Evolutionary conservation across 2,113 vertebrate genomes (phyloP).

Genomic region (Takifugu bimaculatus): DNA sequence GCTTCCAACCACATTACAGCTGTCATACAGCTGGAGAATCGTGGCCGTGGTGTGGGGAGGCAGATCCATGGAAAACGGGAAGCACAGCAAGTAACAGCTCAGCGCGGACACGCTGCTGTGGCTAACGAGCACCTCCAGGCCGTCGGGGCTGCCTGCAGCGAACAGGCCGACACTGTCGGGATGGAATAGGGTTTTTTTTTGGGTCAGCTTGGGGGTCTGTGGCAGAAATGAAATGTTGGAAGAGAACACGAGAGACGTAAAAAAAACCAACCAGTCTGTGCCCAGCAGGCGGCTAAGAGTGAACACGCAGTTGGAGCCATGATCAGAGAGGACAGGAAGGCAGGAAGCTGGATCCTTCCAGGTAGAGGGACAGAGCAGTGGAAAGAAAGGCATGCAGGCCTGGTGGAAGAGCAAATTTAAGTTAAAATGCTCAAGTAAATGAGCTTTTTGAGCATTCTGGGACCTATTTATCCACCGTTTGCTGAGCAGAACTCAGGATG

Average conservation of each 20-base stretch:
- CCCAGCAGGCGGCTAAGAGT: slow-evolving; percentile 62
- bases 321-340: slow-evolving; percentile 58
- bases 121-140: slow-evolving; percentile 37
- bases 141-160: slow-evolving; percentile 27
- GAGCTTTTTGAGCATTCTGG: fast-evolving
- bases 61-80: slow-evolving; percentile 74
- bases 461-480: slow-evolving; percentile 50
- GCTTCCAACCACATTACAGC: slow-evolving; percentile 56
- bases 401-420: slow-evolving; percentile 26
- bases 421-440: neutral
- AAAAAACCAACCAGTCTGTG: slow-evolving; percentile 57
- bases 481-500: slow-evolving; percentile 52
- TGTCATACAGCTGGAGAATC: slow-evolving; percentile 66
- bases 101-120: slow-evolving; percentile 57
- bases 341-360: slow-evolving; percentile 58
- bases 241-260: slow-evolving; percentile 2
- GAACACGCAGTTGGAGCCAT: slow-evolving; percentile 44
- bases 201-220: neutral
- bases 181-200: neutral
- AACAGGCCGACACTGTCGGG: slow-evolving; percentile 45
- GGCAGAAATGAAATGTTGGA: neutral
- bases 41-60: slow-evolving; percentile 46
- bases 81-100: slow-evolving; percentile 75
- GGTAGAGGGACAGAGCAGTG: slow-evolving; percentile 51
- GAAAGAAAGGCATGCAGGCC: slow-evolving; percentile 68